Evolutionary conservation across 2,113 vertebrate species (phyloP).

Genomic region (Rhabdomys dilectus): DNA sequence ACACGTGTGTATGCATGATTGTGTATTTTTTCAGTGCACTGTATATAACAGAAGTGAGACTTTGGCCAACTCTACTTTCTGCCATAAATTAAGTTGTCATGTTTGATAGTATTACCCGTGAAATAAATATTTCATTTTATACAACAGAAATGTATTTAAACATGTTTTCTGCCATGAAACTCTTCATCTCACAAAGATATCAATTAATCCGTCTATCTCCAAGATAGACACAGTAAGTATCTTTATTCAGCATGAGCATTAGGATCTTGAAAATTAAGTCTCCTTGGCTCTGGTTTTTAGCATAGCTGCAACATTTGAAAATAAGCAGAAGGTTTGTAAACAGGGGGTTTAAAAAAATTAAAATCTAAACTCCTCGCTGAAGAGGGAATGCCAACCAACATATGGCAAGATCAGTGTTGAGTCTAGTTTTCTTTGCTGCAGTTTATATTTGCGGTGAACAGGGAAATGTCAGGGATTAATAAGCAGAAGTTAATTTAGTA

Average conservation of each 20-base stretch:
- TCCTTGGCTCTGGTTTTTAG: constrained; percentile 31
- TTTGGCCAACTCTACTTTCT: not conserved
- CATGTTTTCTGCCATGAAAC: not conserved
- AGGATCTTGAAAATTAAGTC: constrained; percentile 51
- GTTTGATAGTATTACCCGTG: not conserved
- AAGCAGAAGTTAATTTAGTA: not conserved
- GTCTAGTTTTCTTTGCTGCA: constrained; percentile 37
- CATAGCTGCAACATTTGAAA: constrained; percentile 58
- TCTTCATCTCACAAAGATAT: not conserved
- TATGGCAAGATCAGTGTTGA: constrained; percentile 30
- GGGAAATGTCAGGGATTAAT: not conserved
- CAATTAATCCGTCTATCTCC: not conserved
- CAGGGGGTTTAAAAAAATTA: constrained; percentile 48
- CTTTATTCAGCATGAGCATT: constrained; percentile 57
- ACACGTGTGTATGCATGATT: not conserved
- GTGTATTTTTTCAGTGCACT: not conserved
- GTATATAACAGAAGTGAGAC: constrained; percentile 15
- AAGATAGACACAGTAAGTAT: constrained; percentile 43
- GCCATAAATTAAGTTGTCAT: constrained; percentile 19
- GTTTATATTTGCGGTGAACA: not conserved
- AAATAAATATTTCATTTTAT: not conserved
- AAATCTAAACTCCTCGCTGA: constrained; percentile 33
- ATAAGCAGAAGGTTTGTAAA: constrained; percentile 78
- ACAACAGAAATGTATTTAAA: constrained; percentile 23
- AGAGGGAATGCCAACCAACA: constrained; percentile 11